Conservation (phyloP, 2,797 vertebrate genomes). For the Microctenopoma steveboyesi region DNA sequence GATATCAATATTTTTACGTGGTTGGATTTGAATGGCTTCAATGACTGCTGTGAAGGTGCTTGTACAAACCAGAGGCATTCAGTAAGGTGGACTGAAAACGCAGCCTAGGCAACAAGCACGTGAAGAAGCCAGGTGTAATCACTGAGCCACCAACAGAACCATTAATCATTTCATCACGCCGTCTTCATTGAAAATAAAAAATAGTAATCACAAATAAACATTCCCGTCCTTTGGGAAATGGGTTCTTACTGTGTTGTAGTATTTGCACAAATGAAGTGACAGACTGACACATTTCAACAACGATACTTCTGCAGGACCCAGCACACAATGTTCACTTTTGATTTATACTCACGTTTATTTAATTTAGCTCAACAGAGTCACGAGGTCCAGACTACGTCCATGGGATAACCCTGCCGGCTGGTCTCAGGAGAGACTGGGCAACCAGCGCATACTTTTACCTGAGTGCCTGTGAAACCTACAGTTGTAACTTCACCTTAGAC, state of each 20-base stretch:
- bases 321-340: constrained; percentile 18
- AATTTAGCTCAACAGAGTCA: not conserved
- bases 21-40: not conserved
- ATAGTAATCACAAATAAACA: constrained; percentile 23
- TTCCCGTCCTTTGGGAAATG: constrained; percentile 9
- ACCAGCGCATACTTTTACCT: constrained; percentile 18
- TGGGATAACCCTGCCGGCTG: constrained; percentile 25
- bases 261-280: constrained; percentile 48
- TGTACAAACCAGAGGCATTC: too few species aligned
- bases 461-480: constrained; percentile 33
- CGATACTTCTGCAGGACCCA: not conserved
- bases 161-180: constrained; percentile 32
- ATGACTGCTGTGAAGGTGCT: not conserved
- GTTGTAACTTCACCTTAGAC: not conserved
- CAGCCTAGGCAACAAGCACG: not conserved
- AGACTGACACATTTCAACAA: constrained; percentile 30
- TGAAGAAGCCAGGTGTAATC: constrained; percentile 20
- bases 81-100: not conserved
- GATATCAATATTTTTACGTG: not conserved
- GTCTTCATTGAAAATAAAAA: constrained; percentile 35
- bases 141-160: constrained; percentile 6
- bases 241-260: constrained; percentile 27
- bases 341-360: constrained; percentile 38
- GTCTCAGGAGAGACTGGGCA: constrained; percentile 17
- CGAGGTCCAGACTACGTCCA: constrained; percentile 23